Evolutionary conservation across 2,888 invertebrate species (phyloP).

Genomic region (Micropterix aruncella): DNA sequence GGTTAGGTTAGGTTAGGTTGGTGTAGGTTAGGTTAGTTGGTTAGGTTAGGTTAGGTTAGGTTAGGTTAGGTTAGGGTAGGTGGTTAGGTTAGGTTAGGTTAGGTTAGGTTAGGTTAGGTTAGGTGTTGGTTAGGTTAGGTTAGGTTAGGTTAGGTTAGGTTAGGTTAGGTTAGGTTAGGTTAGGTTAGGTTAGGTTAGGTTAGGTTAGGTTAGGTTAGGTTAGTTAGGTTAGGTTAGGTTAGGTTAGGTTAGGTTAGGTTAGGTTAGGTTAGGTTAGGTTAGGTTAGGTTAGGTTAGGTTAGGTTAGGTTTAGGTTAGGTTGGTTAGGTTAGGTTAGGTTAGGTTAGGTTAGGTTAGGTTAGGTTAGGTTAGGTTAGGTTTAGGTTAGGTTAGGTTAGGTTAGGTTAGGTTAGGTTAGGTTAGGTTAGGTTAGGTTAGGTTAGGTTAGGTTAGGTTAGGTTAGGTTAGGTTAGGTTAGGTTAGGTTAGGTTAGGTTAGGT

Average conservation of each 20-base stretch:
- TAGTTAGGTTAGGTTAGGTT: constrained; percentile 13
- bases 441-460: constrained; percentile 10
- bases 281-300: constrained; percentile 9
- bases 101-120: constrained; percentile 10
- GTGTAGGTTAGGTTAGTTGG: constrained; percentile 8
- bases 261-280: constrained; percentile 7
- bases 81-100: constrained; percentile 4
- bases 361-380: constrained; percentile 7
- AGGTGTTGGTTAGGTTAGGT: constrained; percentile 9
- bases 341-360: constrained; percentile 13
- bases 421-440: constrained; percentile 9
- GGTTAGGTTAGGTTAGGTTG: constrained; percentile 12
- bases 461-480: constrained; percentile 10
- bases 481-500: constrained; percentile 11
- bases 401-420: constrained; percentile 7
- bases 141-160: constrained; percentile 14
- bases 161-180: constrained; percentile 14
- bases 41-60: constrained; percentile 3
- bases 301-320: constrained; percentile 9
- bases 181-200: constrained; percentile 12
- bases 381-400: constrained; percentile 3
- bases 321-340: constrained; percentile 11
- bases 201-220: constrained; percentile 11
- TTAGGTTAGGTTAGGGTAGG: constrained; percentile 4
- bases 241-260: constrained; percentile 12